Percentiles rank a stretch among this genome's conserved stretches.
phyloP scores from a whole-genome alignment of 2,797 vertebrate genomes.

The Bradypus variegatus region DNA sequence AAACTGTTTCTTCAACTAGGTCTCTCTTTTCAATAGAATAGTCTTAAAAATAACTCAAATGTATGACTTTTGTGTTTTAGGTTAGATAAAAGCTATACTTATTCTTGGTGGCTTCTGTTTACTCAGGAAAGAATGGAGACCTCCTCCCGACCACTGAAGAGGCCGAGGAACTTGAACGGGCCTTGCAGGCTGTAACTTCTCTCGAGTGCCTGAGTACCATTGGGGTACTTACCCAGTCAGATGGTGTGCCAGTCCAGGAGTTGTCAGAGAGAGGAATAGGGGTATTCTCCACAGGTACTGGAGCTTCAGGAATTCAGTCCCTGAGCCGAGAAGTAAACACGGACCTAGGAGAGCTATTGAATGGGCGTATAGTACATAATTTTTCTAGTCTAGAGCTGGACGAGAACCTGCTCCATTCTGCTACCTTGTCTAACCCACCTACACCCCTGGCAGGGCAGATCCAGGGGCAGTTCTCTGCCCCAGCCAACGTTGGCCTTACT shows the following conservation, averaged over 20 bases:
- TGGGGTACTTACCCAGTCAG: slow-evolving; percentile 87
- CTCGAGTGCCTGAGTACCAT: slow-evolving; percentile 97
- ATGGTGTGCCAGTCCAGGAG: slow-evolving; percentile 83
- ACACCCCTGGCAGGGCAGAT: slow-evolving; percentile 84
- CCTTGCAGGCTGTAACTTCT: slow-evolving; percentile 96
- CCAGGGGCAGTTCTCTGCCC: slow-evolving; percentile 80
- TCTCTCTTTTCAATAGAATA: neutral
- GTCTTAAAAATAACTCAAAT: neutral
- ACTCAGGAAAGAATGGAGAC: slow-evolving; percentile 95
- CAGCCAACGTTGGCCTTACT: slow-evolving; percentile 82
- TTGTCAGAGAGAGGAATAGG: slow-evolving; percentile 86
- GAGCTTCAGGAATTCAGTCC: slow-evolving; percentile 83
- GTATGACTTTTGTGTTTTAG: neutral
- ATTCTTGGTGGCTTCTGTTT: slow-evolving; percentile 53
- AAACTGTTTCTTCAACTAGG: neutral
- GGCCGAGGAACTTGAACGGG: slow-evolving; percentile 96
- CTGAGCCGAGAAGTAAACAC: slow-evolving; percentile 80
- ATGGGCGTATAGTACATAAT: slow-evolving; percentile 88
- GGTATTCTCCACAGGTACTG: slow-evolving; percentile 85
- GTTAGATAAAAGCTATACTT: neutral
- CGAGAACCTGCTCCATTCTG: slow-evolving; percentile 91
- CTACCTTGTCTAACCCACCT: slow-evolving; percentile 86
- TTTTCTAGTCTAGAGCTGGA: slow-evolving; percentile 96
- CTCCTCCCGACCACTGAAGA: slow-evolving; percentile 97
- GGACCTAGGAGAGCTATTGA: slow-evolving; percentile 90